phyloP scores from a whole-genome alignment of 2,113 vertebrate species.

The Patagioenas fasciata region DNA sequence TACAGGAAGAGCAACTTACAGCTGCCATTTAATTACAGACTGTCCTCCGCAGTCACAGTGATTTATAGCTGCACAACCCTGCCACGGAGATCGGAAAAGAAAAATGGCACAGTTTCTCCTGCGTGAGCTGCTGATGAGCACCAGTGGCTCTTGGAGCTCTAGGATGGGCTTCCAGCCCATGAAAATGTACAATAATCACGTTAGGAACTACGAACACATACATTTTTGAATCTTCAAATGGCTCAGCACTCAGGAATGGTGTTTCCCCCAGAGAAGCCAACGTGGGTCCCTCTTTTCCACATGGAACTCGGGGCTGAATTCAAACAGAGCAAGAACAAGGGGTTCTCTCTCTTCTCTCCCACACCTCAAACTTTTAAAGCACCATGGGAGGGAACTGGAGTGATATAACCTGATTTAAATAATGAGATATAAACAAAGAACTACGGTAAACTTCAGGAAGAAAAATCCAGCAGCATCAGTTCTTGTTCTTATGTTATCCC shows the following conservation, averaged over 20 bases:
- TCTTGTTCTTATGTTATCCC: background rate
- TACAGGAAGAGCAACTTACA: conserved; percentile 4
- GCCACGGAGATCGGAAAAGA: background rate
- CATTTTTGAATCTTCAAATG: background rate
- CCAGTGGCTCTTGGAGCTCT: background rate
- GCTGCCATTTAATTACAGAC: conserved; percentile 47
- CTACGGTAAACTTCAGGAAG: background rate
- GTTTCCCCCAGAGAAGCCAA: background rate
- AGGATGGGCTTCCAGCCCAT: background rate
- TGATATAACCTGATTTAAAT: background rate
- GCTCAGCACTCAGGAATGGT: background rate
- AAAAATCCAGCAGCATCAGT: background rate
- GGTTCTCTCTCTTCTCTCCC: background rate
- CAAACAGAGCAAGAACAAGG: background rate
- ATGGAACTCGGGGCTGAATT: rapidly evolving
- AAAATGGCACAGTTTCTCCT: background rate
- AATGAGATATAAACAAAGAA: background rate
- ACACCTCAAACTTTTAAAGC: background rate
- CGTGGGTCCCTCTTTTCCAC: background rate
- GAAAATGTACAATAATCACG: background rate
- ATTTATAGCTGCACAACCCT: conserved; percentile 25
- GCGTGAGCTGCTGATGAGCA: background rate
- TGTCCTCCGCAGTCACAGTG: background rate
- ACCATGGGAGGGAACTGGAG: background rate
- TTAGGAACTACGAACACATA: background rate